phyloP scores from a whole-genome alignment of 92 coral and sea anemone species.

The Scolanthus callimorphus region DNA sequence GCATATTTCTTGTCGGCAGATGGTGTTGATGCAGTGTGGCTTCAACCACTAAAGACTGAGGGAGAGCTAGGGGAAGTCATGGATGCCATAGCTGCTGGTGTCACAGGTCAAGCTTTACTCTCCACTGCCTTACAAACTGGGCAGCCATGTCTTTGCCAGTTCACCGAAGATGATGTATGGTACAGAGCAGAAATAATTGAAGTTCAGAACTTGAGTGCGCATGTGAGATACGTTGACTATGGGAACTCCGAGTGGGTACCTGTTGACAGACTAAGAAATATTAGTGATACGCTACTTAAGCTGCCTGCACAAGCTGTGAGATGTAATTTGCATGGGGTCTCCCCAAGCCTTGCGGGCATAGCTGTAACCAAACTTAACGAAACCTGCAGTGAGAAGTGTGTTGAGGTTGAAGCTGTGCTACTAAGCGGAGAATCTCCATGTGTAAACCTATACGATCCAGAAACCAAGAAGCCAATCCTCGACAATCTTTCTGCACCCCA shows the following conservation, averaged over 20 bases:
- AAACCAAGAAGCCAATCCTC: conserved; percentile 19
- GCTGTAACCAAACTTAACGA: conserved; percentile 45
- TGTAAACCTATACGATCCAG: conserved; percentile 54
- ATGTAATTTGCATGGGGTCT: conserved; percentile 48
- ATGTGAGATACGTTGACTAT: conserved; percentile 77
- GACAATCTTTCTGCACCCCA: too few relatives aligned
- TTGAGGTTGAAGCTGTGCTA: conserved; percentile 52
- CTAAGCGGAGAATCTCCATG: conserved; percentile 15
- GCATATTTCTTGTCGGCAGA: conserved; percentile 63
- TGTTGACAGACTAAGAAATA: conserved; percentile 49
- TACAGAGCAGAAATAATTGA: conserved; percentile 72
- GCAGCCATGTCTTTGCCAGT: conserved; percentile 11
- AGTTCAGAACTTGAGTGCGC: conserved; percentile 7
- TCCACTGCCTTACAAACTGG: neutral
- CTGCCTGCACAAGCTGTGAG: conserved; percentile 72
- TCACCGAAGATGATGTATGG: conserved; percentile 67
- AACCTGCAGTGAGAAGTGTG: conserved; percentile 42
- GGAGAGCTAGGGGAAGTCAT: conserved; percentile 57
- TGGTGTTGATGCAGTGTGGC: conserved; percentile 61
- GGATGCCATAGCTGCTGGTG: conserved; percentile 55
- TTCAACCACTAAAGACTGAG: conserved; percentile 57
- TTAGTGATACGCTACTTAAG: conserved; percentile 32
- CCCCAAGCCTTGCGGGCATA: conserved; percentile 16
- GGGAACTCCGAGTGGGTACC: conserved; percentile 83
- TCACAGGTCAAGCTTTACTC: conserved; percentile 9